A percentile compares a stretch with the other conserved stretches of the same genome.
Conservation (phyloP, 2,797 vertebrate species). For the Sebastes kiyomatsui region DNA sequence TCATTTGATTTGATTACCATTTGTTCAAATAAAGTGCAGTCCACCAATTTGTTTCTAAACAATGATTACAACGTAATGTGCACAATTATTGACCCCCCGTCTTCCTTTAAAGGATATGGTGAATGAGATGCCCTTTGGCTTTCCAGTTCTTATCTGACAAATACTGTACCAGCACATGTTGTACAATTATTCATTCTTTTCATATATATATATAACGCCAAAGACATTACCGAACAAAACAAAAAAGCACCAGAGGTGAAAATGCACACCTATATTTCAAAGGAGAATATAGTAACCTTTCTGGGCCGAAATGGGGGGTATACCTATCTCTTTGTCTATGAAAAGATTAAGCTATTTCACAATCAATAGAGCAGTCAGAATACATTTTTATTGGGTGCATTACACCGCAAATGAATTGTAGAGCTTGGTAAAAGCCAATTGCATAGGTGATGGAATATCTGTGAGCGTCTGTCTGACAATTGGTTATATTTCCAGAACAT, state of each 20-base stretch:
- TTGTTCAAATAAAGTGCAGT: background rate
- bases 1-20: background rate
- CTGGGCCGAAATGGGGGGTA: slow-evolving; percentile 64
- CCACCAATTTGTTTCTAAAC: background rate
- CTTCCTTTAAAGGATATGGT: background rate
- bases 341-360: slow-evolving; percentile 83
- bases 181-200: background rate
- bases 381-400: slow-evolving; percentile 81
- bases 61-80: background rate
- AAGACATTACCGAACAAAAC: background rate
- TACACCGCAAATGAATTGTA: slow-evolving; percentile 86
- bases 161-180: background rate
- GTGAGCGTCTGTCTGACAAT: slow-evolving; percentile 81
- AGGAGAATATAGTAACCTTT: slow-evolving; percentile 52
- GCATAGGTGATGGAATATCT: slow-evolving; percentile 86
- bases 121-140: background rate
- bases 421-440: slow-evolving; percentile 81
- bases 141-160: background rate
- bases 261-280: slow-evolving; percentile 56
- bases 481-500: slow-evolving; percentile 87
- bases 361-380: slow-evolving; percentile 84
- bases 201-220: background rate
- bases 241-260: slow-evolving; percentile 7
- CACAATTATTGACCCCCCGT: background rate
- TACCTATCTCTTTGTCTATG: slow-evolving; percentile 71